phyloP scores from a whole-genome alignment of 2,797 vertebrate genomes.

The Sylvilagus floridanus region DNA sequence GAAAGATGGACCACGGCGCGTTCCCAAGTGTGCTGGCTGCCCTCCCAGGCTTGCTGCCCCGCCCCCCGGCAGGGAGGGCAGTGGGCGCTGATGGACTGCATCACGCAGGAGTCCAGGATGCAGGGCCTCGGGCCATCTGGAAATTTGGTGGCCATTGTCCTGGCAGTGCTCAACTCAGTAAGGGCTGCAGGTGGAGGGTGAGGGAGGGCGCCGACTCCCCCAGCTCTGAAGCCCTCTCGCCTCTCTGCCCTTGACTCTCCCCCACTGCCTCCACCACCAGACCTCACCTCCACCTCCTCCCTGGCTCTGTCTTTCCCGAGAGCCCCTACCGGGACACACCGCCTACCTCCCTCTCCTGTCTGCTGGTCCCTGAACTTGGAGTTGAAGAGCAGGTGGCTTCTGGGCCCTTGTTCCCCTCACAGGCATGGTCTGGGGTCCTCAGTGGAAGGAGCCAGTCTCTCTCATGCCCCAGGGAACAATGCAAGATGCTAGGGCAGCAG shows the following conservation, averaged over 20 bases:
- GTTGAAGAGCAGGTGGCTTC: fast-evolving
- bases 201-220: neutral
- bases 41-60: neutral
- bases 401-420: fast-evolving
- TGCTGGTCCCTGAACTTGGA: neutral
- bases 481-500: neutral
- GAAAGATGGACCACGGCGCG: too few relatives aligned
- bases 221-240: neutral
- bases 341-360: neutral
- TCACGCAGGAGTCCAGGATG: neutral
- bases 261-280: neutral
- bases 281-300: too few relatives aligned
- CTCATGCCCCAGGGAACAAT: neutral
- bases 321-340: neutral
- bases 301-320: neutral
- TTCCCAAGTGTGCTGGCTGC: too few relatives aligned
- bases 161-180: neutral
- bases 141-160: too few relatives aligned
- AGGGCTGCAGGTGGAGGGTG: neutral
- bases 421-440: neutral
- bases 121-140: neutral
- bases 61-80: too few relatives aligned
- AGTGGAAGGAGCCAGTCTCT: fast-evolving
- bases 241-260: too few relatives aligned
- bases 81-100: neutral